A percentile compares a stretch with the other conserved stretches of the same genome.
Conservation (phyloP, 2,797 vertebrate genomes). For the Alectoris magna region DNA sequence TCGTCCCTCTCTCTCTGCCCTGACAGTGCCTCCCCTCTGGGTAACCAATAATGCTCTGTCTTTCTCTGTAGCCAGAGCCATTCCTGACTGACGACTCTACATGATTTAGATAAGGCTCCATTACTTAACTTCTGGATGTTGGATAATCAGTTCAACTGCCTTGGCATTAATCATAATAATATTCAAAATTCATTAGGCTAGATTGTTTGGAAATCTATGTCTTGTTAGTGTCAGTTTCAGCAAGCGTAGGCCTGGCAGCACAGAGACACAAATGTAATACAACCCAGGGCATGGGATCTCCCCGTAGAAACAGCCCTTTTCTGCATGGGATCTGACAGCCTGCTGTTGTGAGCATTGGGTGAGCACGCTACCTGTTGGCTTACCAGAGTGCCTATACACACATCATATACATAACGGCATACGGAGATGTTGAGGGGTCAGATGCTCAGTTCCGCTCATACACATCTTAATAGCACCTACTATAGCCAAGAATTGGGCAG, state of each 20-base stretch:
- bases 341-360: background rate
- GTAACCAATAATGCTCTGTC: background rate
- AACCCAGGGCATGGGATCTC: background rate
- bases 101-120: constrained; percentile 47
- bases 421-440: background rate
- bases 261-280: background rate
- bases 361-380: background rate
- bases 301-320: background rate
- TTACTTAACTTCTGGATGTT: constrained; percentile 33
- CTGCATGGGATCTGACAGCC: background rate
- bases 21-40: background rate
- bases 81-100: background rate
- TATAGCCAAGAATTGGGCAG: background rate
- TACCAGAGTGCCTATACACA: background rate
- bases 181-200: constrained; percentile 81
- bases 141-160: constrained; percentile 57
- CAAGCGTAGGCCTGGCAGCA: constrained; percentile 5
- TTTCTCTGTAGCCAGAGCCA: constrained; percentile 6
- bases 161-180: constrained; percentile 80
- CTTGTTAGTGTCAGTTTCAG: constrained; percentile 78
- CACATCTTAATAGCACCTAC: background rate
- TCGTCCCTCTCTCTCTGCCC: background rate
- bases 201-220: constrained; percentile 82
- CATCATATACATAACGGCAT: background rate
- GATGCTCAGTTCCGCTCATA: background rate